Base-by-base conservation (phyloP, 2,113 vertebrate genomes). In the Chamaea fasciata region DNA sequence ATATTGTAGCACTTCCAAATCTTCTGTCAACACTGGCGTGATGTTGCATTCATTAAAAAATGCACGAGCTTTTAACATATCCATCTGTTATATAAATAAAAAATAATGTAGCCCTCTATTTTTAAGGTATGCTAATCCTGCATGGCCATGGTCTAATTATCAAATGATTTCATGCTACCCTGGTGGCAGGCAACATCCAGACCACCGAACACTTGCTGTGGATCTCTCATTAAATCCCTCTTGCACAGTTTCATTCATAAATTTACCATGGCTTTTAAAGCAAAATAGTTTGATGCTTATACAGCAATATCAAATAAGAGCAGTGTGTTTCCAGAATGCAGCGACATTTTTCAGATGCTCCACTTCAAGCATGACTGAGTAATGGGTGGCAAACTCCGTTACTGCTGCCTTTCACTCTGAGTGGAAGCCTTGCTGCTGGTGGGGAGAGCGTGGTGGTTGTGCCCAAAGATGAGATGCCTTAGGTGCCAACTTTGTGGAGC, bases 101-200 rank as follows among this genome's bases (percentile, higher is more conserved):
- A 95, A 97, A 96, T 97, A 97, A 96, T 96, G 94, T 87, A 86
- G 92, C 57, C 91, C 90, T 97, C 87, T 95, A 90, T 94, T 96
- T 97, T 97, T 93, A 95, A 92, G 94, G 94, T 97, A 96, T 96
- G 60, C 75, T 97, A 97, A 97, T 97, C 97, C 93, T 93, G 90
- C 62, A 4, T 93, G 86, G 91, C 96, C 83, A 57, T 87, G 85
- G 96, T 93, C 57, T 97, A 97, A 97, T 96, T 96, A 95, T 95
- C 91, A 94, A 96, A 97, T 97, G 94, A 97, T 97, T 97, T 97
- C 96, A 97, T 97, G 97, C 96, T 97, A 95, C 93, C 94, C 94
- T 91, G 97, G 97, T 97, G 96, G 97, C 94, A 95, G 92, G 93
- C 95, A 92, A 73, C 17, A 3, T 94, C 82, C 94, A 97, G 95